Percentiles rank a stretch among this genome's conserved stretches.
Conservation (phyloP, 2,888 invertebrate species). For the Campoplex nolae region DNA sequence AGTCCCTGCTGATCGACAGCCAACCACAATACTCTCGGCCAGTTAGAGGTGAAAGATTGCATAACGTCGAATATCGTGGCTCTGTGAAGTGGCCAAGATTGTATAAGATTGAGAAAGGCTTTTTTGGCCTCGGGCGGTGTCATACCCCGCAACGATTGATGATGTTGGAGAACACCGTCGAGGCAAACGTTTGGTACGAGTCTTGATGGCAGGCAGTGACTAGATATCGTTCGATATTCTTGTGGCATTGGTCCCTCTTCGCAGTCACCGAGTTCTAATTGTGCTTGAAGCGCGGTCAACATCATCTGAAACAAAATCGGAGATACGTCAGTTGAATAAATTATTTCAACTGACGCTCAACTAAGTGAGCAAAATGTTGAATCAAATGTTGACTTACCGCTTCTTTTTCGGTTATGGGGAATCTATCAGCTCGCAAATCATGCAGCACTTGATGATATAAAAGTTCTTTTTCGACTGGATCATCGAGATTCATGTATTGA, state of each 20-base stretch:
- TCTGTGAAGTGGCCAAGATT: constrained; percentile 96
- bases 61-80: constrained; percentile 98
- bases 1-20: constrained; percentile 97
- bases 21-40: constrained; percentile 96
- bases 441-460: constrained; percentile 97
- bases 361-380: not conserved
- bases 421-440: constrained; percentile 94
- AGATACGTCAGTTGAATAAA: not conserved
- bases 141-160: constrained; percentile 95
- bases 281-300: constrained; percentile 96
- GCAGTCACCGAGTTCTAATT: constrained; percentile 95
- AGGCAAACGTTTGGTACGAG: constrained; percentile 92
- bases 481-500: constrained; percentile 91
- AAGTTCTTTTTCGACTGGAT: constrained; percentile 96
- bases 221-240: constrained; percentile 89
- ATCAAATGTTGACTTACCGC: constrained; percentile 88
- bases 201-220: constrained; percentile 93
- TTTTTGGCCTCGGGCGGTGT: constrained; percentile 95
- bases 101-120: constrained; percentile 95
- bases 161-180: constrained; percentile 95
- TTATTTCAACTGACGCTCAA: not conserved
- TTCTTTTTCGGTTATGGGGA: constrained; percentile 97
- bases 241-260: constrained; percentile 87
- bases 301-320: constrained; percentile 89
- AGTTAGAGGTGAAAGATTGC: constrained; percentile 98